Percentiles rank a stretch among this genome's conserved stretches.
Evolutionary conservation across 2,797 vertebrate species (phyloP).

Genomic region (Pogonophryne albipinna): DNA sequence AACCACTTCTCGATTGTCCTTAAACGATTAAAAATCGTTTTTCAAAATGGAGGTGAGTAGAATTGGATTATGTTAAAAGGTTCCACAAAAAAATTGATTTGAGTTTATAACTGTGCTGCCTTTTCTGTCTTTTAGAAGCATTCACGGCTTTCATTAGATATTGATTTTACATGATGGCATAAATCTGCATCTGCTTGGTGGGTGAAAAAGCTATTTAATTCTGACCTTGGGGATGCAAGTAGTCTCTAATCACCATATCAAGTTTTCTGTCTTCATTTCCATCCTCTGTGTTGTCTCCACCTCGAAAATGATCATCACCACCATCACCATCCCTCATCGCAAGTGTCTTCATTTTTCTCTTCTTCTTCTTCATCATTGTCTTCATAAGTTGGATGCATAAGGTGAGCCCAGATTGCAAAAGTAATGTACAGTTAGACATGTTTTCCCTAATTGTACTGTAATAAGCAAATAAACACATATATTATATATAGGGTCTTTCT

Average conservation of each 20-base stretch:
- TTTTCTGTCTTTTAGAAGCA: background rate
- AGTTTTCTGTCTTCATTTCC: constrained; percentile 59
- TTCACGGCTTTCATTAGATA: constrained; percentile 36
- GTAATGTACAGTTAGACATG: constrained; percentile 3
- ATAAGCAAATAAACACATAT: constrained; percentile 15
- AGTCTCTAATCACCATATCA: constrained; percentile 22
- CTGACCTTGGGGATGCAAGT: constrained; percentile 24
- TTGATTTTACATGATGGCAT: constrained; percentile 39
- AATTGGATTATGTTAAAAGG: constrained; percentile 19
- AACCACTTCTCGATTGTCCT: constrained; percentile 19
- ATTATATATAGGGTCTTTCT: constrained; percentile 17
- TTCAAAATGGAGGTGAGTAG: constrained; percentile 20
- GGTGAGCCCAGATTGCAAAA: constrained; percentile 64
- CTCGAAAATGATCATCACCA: constrained; percentile 42
- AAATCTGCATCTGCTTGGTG: constrained; percentile 43
- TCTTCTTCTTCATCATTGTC: constrained; percentile 49
- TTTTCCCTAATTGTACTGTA: background rate
- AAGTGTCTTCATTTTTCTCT: constrained; percentile 40
- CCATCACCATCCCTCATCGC: constrained; percentile 43
- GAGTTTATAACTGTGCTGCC: background rate
- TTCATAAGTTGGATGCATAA: constrained; percentile 50
- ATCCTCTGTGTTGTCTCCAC: constrained; percentile 48
- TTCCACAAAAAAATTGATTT: constrained; percentile 23
- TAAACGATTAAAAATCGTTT: constrained; percentile 11
- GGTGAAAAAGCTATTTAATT: constrained; percentile 20